Base-by-base conservation (phyloP, 2,888 invertebrate species). In the Phorcus lineatus region DNA sequence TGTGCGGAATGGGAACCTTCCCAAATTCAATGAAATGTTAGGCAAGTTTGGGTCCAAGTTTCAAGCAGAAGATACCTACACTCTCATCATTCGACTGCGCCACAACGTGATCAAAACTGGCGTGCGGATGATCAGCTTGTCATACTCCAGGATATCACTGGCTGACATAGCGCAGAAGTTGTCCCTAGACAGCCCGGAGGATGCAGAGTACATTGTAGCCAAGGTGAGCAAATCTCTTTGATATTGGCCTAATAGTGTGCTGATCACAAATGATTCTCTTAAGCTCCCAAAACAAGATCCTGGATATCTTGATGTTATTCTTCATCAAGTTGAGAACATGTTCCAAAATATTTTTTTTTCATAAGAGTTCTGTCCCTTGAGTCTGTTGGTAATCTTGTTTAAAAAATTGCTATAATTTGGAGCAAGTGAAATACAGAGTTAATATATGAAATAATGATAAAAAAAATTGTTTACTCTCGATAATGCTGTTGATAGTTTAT, bases 51-150 rank as follows among this genome's bases (percentile, higher is more conserved):
- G 97, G 52, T 96, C 96, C 0, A 97, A 97, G 92, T 99, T 99
- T 93, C 96, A 98, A 86, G 95, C 95, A 86, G 99, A 99, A 93
- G 97, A 98, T 91, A 99, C 99, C 0, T 98, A 97, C 90, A 98
- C 99, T 31, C 94, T 99, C 82, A 99, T 99, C 90, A 95, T 99
- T 74, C 96, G 99, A 83, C 94, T 99, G 79, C 95, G 99, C 79
- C 99, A 99, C 93, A 99, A 99, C 94, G 99, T 99, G 0, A 99
- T 99, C 90, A 99, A 99, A 94, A 99, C 99, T 16, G 99, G 98
- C 0, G 97, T 99, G 79, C 95, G 99, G 54, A 97, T 98, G 76
- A 99, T 99, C 93, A 98, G 98, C 0, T 93, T 98, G 40, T 98
- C 99, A 0, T 99, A 99, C 93, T 99, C 99, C 0, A 95, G 98